Base-by-base conservation (phyloP, 1,140 invertebrate genomes). In the Drosophila nigrodunni region DNA sequence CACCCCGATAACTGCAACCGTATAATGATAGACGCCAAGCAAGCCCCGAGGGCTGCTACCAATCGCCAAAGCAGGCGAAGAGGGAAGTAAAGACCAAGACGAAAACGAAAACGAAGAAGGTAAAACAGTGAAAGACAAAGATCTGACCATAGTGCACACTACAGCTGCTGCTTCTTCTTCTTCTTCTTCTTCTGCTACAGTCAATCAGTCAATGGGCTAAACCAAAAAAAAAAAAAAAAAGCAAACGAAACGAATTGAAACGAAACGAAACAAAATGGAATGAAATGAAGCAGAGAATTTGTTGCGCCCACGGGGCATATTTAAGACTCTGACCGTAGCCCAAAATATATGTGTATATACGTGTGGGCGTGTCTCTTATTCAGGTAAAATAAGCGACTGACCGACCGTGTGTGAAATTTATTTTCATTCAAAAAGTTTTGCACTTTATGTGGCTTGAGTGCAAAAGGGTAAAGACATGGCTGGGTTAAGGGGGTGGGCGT, bases 1-100 rank as follows among this genome's bases (percentile, higher is more conserved):
- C 80, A 82, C 80, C 78, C 87, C 60, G 80, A 80, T 60, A 90
- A 90, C 74, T 90, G 87, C 87, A 90, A 90, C 87, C 87, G 87
- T 74, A 86, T 90, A 90, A 90, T 90, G 80, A 90, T 90, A 90
- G 82, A 76, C 75, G 81, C 78, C 81, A 86, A 47, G 77, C 74
- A 70, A 49, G 68, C 67, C 80, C 77, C 57, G 64, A 65, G 81
- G 81, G 68, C 80, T 82, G 80, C 57, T 37, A 18, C 54, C 46
- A 43, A 49, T 50, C 37, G 61, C 61, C 47, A 13, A 9, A 1
- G 7, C 9, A 13, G n/a, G n/a, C 46, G 35, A 9, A 2, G 15
- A 43, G 13, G 41, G 41, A n/a, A 43, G 9, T 43, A 10, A 11
- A 43, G 41, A 13, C 2, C 5, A 13, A 13, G 41, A 13, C n/a